A percentile compares a stretch with the other conserved stretches of the same genome.
These are phyloP conservation scores for Vannuccia rotundouncinata DNA, from an alignment of 2,888 invertebrate species.

Conservation along the genomic window DNA sequence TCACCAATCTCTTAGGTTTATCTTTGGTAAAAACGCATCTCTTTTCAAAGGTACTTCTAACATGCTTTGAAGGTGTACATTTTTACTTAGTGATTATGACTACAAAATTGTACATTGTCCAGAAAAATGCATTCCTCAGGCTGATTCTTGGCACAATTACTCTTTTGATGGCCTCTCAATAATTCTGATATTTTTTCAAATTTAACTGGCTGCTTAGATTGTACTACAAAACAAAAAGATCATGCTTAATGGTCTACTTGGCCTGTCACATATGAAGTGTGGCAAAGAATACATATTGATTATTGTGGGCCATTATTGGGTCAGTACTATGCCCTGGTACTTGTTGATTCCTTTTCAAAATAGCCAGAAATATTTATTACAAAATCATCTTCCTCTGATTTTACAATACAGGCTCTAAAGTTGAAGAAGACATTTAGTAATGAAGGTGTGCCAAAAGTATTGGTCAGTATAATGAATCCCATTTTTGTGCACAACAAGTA, in stretches of 20 bases:
- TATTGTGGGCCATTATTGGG: slow-evolving; percentile 6
- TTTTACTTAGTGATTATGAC: neutral
- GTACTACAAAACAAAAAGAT: neutral
- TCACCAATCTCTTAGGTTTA: neutral
- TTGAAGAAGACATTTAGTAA: neutral
- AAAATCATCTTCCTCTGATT: neutral
- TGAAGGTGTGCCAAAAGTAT: neutral
- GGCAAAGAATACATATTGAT: slow-evolving; percentile 1
- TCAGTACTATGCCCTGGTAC: neutral
- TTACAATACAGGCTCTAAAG: neutral
- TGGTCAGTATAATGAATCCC: neutral
- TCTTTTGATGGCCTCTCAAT: neutral
- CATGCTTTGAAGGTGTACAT: neutral
- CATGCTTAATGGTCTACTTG: neutral
- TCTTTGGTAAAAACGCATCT: neutral
- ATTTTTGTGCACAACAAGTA: neutral
- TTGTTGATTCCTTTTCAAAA: neutral
- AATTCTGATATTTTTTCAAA: neutral
- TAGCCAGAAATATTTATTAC: slow-evolving; percentile 7
- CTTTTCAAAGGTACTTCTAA: neutral
- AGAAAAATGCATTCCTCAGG: slow-evolving; percentile 4
- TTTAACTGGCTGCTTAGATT: neutral
- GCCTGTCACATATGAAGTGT: neutral
- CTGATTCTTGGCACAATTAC: neutral
- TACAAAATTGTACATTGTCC: slow-evolving; percentile 6